These are phyloP conservation scores for Borostomias antarcticus DNA, from an alignment of 2,797 vertebrate genomes.

Conservation along the genomic window DNA sequence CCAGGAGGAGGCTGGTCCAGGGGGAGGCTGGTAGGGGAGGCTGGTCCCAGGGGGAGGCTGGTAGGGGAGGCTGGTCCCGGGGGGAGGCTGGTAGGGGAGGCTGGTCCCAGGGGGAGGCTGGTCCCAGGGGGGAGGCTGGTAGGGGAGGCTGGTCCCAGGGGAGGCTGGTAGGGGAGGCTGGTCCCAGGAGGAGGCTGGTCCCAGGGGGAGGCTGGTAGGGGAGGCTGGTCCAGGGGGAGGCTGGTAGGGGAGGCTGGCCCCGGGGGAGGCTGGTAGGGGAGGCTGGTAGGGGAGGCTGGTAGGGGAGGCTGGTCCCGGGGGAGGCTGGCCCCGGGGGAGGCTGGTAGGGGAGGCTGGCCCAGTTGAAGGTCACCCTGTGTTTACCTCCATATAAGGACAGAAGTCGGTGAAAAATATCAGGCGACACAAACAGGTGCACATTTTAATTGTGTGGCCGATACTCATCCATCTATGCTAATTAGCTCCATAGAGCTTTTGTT, in stretches of 20 bases:
- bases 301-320: too few relatives aligned
- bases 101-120: too few relatives aligned
- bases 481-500: neutral
- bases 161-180: neutral
- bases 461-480: neutral
- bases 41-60: neutral
- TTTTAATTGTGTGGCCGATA: neutral
- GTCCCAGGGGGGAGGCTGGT: too few relatives aligned
- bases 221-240: neutral
- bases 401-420: neutral
- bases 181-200: too few relatives aligned
- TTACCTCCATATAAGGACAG: neutral
- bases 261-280: too few relatives aligned
- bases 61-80: too few relatives aligned
- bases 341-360: neutral
- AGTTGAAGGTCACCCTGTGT: neutral
- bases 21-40: too few relatives aligned
- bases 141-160: neutral
- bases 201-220: neutral
- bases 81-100: neutral
- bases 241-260: too few relatives aligned
- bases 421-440: neutral
- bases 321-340: too few relatives aligned
- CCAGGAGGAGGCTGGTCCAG: neutral
- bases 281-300: too few relatives aligned